Conservation (phyloP, 2,113 vertebrate genomes). For the Pogona vitticeps region DNA sequence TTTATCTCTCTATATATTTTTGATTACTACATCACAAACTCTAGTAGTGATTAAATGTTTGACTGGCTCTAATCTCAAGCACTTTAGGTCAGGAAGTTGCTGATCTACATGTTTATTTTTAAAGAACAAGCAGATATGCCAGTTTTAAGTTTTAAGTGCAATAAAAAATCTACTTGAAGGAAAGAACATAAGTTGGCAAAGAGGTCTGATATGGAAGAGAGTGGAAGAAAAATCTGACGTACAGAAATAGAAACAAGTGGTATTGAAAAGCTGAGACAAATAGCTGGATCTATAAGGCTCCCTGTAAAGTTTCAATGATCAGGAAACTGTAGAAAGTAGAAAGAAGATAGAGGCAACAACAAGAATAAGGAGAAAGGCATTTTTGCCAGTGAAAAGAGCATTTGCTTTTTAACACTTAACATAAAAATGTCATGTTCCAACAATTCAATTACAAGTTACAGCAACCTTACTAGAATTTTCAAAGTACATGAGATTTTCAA, state of each 20-base stretch:
- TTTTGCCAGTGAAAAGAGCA: background rate
- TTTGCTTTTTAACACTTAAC: background rate
- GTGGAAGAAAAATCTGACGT: background rate
- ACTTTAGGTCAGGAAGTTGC: background rate
- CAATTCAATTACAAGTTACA: too few species aligned
- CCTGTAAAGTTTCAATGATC: background rate
- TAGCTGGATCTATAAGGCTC: background rate
- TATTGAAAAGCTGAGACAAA: background rate
- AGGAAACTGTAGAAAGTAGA: background rate
- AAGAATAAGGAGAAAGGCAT: background rate
- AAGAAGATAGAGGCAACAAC: background rate
- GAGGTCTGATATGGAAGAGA: background rate
- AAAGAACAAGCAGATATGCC: background rate
- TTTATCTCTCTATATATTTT: background rate
- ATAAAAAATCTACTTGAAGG: background rate
- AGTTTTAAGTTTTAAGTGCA: background rate
- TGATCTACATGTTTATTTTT: background rate
- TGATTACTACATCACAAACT: background rate
- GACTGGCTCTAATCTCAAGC: background rate
- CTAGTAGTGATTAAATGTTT: background rate
- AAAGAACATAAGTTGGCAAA: background rate
- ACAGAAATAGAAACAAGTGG: background rate
- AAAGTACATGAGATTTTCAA: too few species aligned
- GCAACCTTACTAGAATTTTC: too few species aligned
- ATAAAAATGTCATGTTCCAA: too few species aligned